Base-by-base conservation (phyloP, 2,888 invertebrate species). In the Eupeodes latifasciatus region DNA sequence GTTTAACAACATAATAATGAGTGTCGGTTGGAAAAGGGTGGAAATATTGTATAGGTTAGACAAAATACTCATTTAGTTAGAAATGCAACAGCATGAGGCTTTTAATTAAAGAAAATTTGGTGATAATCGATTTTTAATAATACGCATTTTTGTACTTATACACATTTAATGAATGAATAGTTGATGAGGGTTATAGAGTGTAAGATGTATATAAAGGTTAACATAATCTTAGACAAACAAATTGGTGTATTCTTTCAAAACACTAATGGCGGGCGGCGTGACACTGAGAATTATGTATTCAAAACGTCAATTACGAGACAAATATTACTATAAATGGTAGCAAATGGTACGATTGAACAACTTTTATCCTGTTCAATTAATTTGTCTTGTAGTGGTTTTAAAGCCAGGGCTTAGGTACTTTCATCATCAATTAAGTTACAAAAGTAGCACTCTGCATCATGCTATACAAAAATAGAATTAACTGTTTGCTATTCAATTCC, bases 1-100 rank as follows among this genome's bases (percentile, higher is more conserved):
- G 0, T 61, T 3, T 14, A 84, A 34, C 12, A 84, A 34, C 7
- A 69, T 40, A 19, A 14, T 40, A 62, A 16, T 67, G 51, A 11
- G 19, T n/a, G 9, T 53, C 10, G 16, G n/a, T 12, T 4, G 36
- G 55, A 57, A 57, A 59, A 69, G 62, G 16, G 14, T 53, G 11
- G 12, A 19, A 53, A 47, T n/a, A 44, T 67, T 51, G 16, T n/a
- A 51, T 6, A 57, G n/a, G 49, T 36, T 51, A 69, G 36, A 66
- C 12, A n/a, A 51, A 69, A 16, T 69, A 69, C 51, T 11, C 19
- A 14, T 66, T 49, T 49, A 36, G n/a, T 53, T 36, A 36, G 11
- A 11, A 2, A 9, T 69, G 2, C 36, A 10, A 40, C 11, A 61
- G 1, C 14, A n/a, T n/a, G 34, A 5, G 2, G n/a, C n/a, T 9